phyloP scores from a whole-genome alignment of 2,797 vertebrate species.

The Sphaeramia orbicularis region DNA sequence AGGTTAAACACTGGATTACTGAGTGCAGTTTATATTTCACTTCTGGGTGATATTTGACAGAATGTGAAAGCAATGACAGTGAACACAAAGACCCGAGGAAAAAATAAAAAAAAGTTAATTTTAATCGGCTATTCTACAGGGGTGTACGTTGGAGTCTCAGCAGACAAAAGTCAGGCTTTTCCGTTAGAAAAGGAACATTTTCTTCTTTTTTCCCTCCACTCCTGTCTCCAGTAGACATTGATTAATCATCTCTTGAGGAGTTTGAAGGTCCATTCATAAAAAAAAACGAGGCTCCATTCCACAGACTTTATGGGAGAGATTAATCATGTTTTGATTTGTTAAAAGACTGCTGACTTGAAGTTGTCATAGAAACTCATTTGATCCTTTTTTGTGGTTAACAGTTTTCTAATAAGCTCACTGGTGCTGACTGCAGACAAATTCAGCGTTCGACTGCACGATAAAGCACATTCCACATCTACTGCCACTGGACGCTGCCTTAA shows the following conservation, averaged over 20 bases:
- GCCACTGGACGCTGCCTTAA: too few relatives aligned
- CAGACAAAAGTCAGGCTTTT: slow-evolving; percentile 54
- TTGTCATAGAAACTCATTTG: slow-evolving; percentile 69
- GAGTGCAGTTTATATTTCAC: slow-evolving; percentile 11
- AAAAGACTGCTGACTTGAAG: slow-evolving; percentile 73
- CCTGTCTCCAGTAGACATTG: slow-evolving; percentile 53
- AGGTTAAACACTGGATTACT: slow-evolving; percentile 15
- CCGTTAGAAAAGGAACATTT: slow-evolving; percentile 28
- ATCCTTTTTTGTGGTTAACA: slow-evolving; percentile 40
- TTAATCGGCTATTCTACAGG: slow-evolving; percentile 36
- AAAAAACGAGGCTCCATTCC: slow-evolving; percentile 51
- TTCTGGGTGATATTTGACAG: slow-evolving; percentile 22
- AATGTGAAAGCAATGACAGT: slow-evolving; percentile 21
- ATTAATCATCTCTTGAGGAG: slow-evolving; percentile 72
- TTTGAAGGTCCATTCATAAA: slow-evolving; percentile 73
- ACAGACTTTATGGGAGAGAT: slow-evolving; percentile 65
- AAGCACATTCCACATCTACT: background rate
- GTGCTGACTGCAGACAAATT: slow-evolving; percentile 54
- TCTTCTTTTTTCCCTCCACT: too few relatives aligned
- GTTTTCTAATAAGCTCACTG: slow-evolving; percentile 41
- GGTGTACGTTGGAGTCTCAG: slow-evolving; percentile 52
- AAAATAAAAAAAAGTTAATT: slow-evolving; percentile 28
- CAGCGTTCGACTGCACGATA: slow-evolving; percentile 13
- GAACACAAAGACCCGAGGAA: slow-evolving; percentile 36
- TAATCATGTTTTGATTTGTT: slow-evolving; percentile 80